Evolutionary conservation across 2,888 invertebrate species (phyloP).

Genomic region (Polietes domitor): DNA sequence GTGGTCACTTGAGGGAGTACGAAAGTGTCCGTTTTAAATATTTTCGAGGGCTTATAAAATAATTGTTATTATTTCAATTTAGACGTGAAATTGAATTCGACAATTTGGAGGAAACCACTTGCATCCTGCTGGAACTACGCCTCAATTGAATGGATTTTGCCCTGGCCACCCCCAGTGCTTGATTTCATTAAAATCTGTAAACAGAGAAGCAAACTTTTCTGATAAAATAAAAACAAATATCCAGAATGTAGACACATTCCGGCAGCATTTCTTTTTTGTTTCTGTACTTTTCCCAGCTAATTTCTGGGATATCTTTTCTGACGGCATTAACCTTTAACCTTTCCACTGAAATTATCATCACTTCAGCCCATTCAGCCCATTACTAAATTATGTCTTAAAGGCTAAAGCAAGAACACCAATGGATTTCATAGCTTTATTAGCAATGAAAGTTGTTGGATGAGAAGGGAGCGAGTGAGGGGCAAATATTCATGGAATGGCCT

Average conservation of each 20-base stretch:
- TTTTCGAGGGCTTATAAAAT: no score
- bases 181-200: not conserved
- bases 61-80: no score
- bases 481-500: conserved; percentile 16
- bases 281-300: not conserved
- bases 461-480: not conserved
- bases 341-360: conserved; percentile 1
- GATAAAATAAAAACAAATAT: not conserved
- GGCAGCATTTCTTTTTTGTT: not conserved
- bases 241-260: not conserved
- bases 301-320: not conserved
- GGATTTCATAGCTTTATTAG: conserved; percentile 16
- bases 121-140: no score
- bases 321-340: conserved; percentile 16
- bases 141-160: no score
- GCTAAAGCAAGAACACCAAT: not conserved
- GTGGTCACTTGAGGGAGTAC: no score
- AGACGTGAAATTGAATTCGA: no score
- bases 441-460: not conserved
- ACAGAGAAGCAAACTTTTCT: no score
- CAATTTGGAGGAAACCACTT: no score
- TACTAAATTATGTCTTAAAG: not conserved
- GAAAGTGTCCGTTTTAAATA: no score
- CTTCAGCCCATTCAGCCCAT: conserved; percentile 6
- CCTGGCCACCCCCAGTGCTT: no score